Conservation (phyloP, 2,113 vertebrate species). For the Epinephelus cyanopodus region DNA sequence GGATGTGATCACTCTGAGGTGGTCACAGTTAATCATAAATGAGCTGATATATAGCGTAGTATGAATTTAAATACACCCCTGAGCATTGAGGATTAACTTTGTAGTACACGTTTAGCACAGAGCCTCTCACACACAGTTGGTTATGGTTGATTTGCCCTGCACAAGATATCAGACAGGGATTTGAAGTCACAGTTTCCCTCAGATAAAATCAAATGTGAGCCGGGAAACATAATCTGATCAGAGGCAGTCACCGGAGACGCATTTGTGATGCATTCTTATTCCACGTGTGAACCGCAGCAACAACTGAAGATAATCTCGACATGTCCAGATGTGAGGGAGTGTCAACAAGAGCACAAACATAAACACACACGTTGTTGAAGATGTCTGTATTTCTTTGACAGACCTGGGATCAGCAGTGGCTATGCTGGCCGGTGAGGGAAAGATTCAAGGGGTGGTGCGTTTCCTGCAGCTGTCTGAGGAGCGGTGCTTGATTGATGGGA, state of each 20-base stretch:
- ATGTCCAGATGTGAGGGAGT: neutral
- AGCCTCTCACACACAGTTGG: neutral
- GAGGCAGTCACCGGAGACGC: neutral
- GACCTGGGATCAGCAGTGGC: slow-evolving; percentile 89
- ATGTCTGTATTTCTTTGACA: slow-evolving; percentile 57
- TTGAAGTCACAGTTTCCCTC: neutral
- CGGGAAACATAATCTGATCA: neutral
- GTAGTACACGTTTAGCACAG: neutral
- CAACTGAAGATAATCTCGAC: neutral
- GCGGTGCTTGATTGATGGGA: slow-evolving; percentile 90
- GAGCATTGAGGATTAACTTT: neutral
- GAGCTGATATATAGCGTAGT: too few relatives aligned
- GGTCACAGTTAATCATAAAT: neutral
- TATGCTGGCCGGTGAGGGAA: slow-evolving; percentile 83
- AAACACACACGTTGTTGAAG: neutral
- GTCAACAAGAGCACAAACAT: neutral
- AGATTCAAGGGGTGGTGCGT: slow-evolving; percentile 87
- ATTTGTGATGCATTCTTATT: neutral
- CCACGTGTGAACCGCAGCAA: neutral
- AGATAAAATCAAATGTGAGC: neutral
- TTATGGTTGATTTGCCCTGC: neutral
- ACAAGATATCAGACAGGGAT: neutral
- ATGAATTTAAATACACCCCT: neutral
- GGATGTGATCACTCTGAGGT: neutral
- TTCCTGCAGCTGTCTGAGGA: slow-evolving; percentile 89